Conservation (phyloP, 1,140 invertebrate species). For the Pararge aegeria region DNA sequence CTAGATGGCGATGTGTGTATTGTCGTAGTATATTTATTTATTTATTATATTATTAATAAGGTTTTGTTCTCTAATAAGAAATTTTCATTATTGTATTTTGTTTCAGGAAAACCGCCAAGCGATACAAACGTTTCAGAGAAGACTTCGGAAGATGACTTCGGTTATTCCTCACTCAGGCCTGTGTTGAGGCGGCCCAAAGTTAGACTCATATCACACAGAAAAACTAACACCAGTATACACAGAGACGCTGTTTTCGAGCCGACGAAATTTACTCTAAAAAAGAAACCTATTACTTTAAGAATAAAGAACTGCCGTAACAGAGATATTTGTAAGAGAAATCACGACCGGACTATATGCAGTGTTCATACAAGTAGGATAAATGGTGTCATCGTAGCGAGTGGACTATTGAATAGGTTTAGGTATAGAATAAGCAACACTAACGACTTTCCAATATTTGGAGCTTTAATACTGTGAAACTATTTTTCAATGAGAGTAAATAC, state of each 20-base stretch:
- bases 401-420: conserved; percentile 61
- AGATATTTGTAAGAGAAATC: conserved; percentile 24
- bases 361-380: conserved; percentile 10
- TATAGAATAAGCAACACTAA: conserved; percentile 52
- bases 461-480: conserved; percentile 51
- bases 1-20: too few species aligned
- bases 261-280: conserved; percentile 39
- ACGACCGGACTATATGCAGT: conserved; percentile 23
- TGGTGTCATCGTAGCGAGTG: conserved; percentile 45
- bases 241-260: conserved; percentile 52
- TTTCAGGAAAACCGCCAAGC: conserved; percentile 38
- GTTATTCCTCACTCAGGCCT: conserved; percentile 43
- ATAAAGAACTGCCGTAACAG: conserved; percentile 55
- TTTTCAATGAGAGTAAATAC: conserved; percentile 33
- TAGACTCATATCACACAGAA: conserved; percentile 32
- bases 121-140: conserved; percentile 38
- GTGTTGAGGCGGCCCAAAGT: conserved; percentile 47
- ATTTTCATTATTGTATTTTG: conserved; percentile 5
- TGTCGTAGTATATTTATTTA: too few species aligned
- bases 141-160: conserved; percentile 47
- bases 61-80: too few species aligned
- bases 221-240: conserved; percentile 27
- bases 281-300: conserved; percentile 44
- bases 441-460: conserved; percentile 63
- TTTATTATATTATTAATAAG: too few species aligned